Conservation (phyloP, 2,113 vertebrate genomes). For the Motacilla alba region DNA sequence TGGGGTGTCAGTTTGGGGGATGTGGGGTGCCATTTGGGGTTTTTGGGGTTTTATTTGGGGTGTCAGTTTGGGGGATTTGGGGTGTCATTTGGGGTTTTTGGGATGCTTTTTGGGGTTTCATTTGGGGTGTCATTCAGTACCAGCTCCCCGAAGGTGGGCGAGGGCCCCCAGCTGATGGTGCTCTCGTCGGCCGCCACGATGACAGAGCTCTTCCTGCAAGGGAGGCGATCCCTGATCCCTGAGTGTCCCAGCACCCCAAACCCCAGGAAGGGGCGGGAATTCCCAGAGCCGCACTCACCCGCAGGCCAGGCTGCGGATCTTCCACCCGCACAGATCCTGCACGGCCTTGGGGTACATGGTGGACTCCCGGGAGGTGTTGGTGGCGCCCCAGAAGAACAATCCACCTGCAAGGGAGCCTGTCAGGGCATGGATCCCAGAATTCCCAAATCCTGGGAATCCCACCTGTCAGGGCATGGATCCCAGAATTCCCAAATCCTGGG, state of each 20-base stretch:
- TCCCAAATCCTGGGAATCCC: neutral
- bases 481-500: neutral
- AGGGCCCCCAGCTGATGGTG: neutral
- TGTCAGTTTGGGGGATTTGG: too few species aligned
- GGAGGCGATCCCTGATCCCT: too few species aligned
- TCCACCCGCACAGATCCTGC: constrained; percentile 96
- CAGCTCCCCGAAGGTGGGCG: neutral
- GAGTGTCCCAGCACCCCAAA: neutral
- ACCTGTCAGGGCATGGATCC: neutral
- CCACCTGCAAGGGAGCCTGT: constrained; percentile 71
- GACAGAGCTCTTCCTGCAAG: constrained; percentile 90
- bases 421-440: rapidly evolving
- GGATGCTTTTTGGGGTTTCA: neutral
- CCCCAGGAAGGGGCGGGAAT: neutral
- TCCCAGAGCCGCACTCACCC: constrained; percentile 74
- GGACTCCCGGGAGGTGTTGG: constrained; percentile 94
- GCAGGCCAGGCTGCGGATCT: constrained; percentile 89
- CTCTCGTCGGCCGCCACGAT: constrained; percentile 94
- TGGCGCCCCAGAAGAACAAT: constrained; percentile 95
- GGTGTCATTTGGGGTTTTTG: too few species aligned
- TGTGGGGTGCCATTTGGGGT: too few species aligned
- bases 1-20: too few species aligned
- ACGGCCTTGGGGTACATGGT: constrained; percentile 98
- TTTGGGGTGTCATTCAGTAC: neutral
- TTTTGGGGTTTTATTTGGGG: too few species aligned